Conservation (phyloP, 2,797 vertebrate genomes). For the Enteromius unitaeniatus region DNA sequence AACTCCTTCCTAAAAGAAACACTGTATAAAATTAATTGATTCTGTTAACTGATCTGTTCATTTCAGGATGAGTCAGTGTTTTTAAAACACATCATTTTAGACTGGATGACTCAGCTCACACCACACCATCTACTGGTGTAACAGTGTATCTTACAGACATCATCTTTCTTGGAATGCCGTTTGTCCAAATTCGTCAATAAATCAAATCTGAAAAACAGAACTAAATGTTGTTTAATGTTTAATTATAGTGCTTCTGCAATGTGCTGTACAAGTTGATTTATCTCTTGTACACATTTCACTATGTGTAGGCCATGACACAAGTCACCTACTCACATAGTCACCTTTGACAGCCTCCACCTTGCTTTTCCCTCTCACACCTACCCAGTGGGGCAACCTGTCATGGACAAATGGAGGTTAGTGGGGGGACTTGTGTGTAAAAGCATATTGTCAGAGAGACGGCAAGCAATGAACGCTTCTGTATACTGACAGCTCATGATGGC, state of each 20-base stretch:
- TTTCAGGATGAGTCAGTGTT: background rate
- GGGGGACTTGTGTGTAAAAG: conserved; percentile 49
- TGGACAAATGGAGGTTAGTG: conserved; percentile 56
- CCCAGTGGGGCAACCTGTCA: conserved; percentile 33
- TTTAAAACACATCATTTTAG: background rate
- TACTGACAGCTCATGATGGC: conserved; percentile 70
- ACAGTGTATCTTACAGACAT: background rate
- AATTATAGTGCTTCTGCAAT: background rate
- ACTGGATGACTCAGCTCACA: background rate
- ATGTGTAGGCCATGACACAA: background rate
- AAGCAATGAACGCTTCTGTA: conserved; percentile 24
- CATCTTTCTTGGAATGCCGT: background rate
- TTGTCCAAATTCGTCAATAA: background rate
- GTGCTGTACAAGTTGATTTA: background rate
- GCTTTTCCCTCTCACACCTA: conserved; percentile 9
- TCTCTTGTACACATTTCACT: background rate
- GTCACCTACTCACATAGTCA: background rate
- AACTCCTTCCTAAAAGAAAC: background rate
- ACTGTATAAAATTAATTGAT: background rate
- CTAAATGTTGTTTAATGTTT: background rate
- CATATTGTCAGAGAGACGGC: conserved; percentile 33
- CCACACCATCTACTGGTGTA: background rate
- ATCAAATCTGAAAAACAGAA: background rate
- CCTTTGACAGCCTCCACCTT: conserved; percentile 35
- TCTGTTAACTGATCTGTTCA: background rate